phyloP scores from a whole-genome alignment of 1,140 invertebrate genomes.

The Neomicropteryx cornuta region DNA sequence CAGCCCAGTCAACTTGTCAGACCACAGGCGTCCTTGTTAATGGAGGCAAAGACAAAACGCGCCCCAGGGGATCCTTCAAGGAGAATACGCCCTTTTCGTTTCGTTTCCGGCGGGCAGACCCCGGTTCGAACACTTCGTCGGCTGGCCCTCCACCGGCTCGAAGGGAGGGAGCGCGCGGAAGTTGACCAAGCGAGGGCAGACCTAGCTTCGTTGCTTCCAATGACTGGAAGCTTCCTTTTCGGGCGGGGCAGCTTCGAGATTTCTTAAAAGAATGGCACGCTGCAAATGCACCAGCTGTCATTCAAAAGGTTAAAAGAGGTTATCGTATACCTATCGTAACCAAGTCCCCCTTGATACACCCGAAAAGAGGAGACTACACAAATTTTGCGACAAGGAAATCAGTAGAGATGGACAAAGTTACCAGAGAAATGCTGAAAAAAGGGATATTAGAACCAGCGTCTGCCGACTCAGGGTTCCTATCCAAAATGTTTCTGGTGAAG shows the following conservation, averaged over 20 bases:
- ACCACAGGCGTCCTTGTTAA: conserved; percentile 8
- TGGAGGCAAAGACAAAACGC: no score
- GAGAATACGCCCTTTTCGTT: conserved; percentile 13
- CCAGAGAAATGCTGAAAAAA: conserved; percentile 8
- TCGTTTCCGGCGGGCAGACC: conserved; percentile 9
- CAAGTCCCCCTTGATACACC: neutral
- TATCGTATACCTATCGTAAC: neutral
- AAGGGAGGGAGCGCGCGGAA: no score
- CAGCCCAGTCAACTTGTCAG: conserved; percentile 9
- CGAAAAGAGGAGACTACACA: neutral
- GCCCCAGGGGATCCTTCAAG: conserved; percentile 13
- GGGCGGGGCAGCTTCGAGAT: neutral
- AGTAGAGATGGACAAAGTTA: conserved; percentile 4
- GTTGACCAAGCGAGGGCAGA: no score
- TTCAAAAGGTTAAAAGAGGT: neutral
- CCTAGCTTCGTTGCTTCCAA: no score
- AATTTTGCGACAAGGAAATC: neutral
- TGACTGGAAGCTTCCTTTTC: no score
- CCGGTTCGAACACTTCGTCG: neutral
- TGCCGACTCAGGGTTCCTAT: conserved; percentile 8
- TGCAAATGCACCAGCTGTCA: neutral
- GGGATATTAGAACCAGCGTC: conserved; percentile 10
- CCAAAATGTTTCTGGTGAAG: conserved; percentile 7
- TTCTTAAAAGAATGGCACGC: neutral
- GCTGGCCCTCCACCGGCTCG: no score